A percentile compares a stretch with the other conserved stretches of the same genome.
Evolutionary conservation across 2,113 vertebrate genomes (phyloP).

Genomic region (Campylomormyrus tamandua): DNA sequence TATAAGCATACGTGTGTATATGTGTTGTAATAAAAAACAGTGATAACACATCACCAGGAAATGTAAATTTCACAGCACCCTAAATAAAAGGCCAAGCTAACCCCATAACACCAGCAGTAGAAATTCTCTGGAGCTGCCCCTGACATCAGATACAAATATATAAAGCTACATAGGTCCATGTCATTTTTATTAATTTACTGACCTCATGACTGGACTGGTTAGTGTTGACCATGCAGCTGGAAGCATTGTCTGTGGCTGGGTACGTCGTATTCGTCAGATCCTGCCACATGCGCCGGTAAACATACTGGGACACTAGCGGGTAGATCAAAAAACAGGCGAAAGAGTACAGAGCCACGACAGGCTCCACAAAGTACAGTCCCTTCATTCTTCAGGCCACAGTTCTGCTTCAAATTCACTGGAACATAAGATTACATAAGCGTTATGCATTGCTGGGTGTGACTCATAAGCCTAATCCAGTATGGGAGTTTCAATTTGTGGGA

Average conservation of each 20-base stretch:
- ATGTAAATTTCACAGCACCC: too few relatives aligned
- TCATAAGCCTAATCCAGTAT: background rate
- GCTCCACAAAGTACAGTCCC: constrained; percentile 72
- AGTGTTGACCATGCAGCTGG: constrained; percentile 55
- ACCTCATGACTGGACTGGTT: constrained; percentile 49
- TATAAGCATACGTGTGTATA: too few relatives aligned
- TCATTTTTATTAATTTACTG: constrained; percentile 10
- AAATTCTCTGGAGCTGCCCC: too few relatives aligned
- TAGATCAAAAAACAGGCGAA: constrained; percentile 62
- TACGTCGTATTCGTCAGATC: constrained; percentile 70
- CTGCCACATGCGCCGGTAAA: constrained; percentile 79
- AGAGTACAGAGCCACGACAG: constrained; percentile 69
- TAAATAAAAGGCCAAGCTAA: too few relatives aligned
- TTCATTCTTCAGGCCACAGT: constrained; percentile 48
- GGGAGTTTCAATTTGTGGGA: background rate
- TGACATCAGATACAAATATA: background rate
- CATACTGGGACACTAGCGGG: constrained; percentile 75
- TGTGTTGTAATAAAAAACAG: too few relatives aligned
- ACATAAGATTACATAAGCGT: background rate
- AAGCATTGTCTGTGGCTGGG: constrained; percentile 46
- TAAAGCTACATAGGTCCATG: background rate
- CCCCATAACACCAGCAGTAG: too few relatives aligned
- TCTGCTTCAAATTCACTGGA: constrained; percentile 13
- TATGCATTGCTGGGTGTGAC: background rate
- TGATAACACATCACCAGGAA: too few relatives aligned